Evolutionary conservation across 2,797 vertebrate species (phyloP), one percentile per base, ranked within the genome.

Genomic region (Diglossa cyanea): DNA sequence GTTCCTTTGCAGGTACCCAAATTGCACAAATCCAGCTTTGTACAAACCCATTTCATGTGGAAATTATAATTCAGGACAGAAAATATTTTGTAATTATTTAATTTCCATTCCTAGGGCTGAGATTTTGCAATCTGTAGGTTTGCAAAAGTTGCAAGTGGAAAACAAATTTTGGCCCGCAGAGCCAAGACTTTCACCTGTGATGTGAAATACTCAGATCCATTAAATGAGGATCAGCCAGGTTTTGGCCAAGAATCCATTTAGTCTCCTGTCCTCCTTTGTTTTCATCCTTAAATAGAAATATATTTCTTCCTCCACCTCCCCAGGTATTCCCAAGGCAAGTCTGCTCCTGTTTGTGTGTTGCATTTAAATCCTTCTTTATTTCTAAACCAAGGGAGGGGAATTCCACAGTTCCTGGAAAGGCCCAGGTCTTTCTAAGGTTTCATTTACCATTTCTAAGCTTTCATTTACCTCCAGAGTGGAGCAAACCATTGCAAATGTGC

Each of bases 371-470:
- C 6, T 74, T 11, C 21, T 85, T 63, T 37, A 25, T 60, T 93
- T 83, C 45, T 31, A 39, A 82, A 93, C 21, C 40, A 62, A 83
- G 28, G 17, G 39, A 80, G 86, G 65, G 72, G 39, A 68, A 44
- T 79, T 91, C 78, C 79, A 24, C 54, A 47, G 82, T 78, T 93
- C 90, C 58, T 82, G 44, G 82, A 63, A 74, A 77, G 91, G 72
- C 63, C 31, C 33, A 44, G 17, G 20, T 55, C 57, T 70, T 76
- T 39, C 80, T 66, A 23, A 85, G 63, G 12, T 76, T 58, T 74
- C 21, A 57, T 84, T 83, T 57, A 18, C 18, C 33, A 16, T 60
- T 71, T 20, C 72, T 50, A 13, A 78, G 42, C 16, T 58, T 83
- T 58, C 21, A 2, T 68, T 68, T 66, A 33, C 31, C 48, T 82